Percentiles rank a stretch among this genome's conserved stretches.
These are phyloP conservation scores for Acleris laterana DNA, from an alignment of 2,888 invertebrate species.

Conservation along the genomic window DNA sequence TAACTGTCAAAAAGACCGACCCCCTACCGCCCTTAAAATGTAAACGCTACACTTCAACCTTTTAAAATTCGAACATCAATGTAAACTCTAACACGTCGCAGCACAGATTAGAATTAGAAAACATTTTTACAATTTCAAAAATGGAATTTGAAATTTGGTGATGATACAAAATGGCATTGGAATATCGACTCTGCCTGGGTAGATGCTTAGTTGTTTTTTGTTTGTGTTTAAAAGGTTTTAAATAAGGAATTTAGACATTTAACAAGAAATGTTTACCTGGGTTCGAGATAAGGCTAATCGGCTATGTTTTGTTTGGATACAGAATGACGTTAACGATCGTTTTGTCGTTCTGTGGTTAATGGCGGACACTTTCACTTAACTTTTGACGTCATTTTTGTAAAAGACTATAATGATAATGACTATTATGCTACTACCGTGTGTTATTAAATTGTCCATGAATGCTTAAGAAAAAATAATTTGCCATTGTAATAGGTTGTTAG, in stretches of 20 bases:
- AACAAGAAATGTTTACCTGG: conserved; percentile 70
- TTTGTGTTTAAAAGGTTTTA: conserved; percentile 22
- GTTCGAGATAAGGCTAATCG: conserved; percentile 73
- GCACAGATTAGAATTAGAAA: conserved; percentile 8
- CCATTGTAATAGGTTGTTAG: too few species aligned
- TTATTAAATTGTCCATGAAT: background rate
- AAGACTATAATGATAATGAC: conserved; percentile 21
- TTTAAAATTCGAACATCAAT: conserved; percentile 1
- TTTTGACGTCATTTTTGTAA: conserved; percentile 35
- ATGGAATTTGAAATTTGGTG: conserved; percentile 14
- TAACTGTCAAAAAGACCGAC: conserved; percentile 68
- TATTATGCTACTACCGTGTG: background rate
- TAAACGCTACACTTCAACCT: conserved; percentile 39
- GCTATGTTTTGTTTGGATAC: conserved; percentile 73
- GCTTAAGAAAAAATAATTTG: too few species aligned
- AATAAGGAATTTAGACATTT: conserved; percentile 64
- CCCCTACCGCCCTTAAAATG: conserved; percentile 60
- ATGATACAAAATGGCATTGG: conserved; percentile 17
- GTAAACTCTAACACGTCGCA: conserved; percentile 6
- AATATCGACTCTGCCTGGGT: conserved; percentile 28
- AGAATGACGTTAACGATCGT: conserved; percentile 59
- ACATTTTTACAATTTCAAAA: conserved; percentile 13
- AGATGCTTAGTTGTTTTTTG: conserved; percentile 35
- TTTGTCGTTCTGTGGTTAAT: conserved; percentile 48
- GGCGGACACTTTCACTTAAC: conserved; percentile 54